A percentile compares a stretch with the other conserved stretches of the same genome.
phyloP scores from a whole-genome alignment of 2,888 invertebrate species.

The Eremobia ochroleuca region DNA sequence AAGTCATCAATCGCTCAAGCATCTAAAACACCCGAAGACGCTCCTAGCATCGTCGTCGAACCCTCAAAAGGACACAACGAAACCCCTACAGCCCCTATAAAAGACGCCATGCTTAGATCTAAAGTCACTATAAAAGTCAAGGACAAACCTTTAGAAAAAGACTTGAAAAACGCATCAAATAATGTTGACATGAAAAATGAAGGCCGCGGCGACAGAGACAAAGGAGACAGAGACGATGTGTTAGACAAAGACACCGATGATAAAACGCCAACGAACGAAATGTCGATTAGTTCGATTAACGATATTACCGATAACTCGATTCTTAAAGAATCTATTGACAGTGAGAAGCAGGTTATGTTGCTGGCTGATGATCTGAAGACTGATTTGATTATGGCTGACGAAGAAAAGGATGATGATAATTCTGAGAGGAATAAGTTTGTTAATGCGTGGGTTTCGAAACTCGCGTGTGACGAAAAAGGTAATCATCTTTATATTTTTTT shows the following conservation, averaged over 20 bases:
- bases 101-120: slow-evolving; percentile 74
- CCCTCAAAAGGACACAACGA: slow-evolving; percentile 68
- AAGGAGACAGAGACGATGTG: slow-evolving; percentile 78
- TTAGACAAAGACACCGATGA: slow-evolving; percentile 83
- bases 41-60: slow-evolving; percentile 79
- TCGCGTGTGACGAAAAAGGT: slow-evolving; percentile 89
- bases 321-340: slow-evolving; percentile 88
- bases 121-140: slow-evolving; percentile 82
- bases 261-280: slow-evolving; percentile 89
- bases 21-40: slow-evolving; percentile 81
- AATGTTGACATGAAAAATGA: slow-evolving; percentile 81
- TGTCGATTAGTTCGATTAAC: slow-evolving; percentile 88
- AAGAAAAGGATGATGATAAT: slow-evolving; percentile 89
- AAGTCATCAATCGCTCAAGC: slow-evolving; percentile 84
- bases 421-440: slow-evolving; percentile 90
- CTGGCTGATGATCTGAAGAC: slow-evolving; percentile 88
- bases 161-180: slow-evolving; percentile 85
- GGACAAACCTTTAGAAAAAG: slow-evolving; percentile 83
- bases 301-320: slow-evolving; percentile 89
- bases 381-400: slow-evolving; percentile 89
- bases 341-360: slow-evolving; percentile 86
- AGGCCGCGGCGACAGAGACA: slow-evolving; percentile 78
- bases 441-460: slow-evolving; percentile 87
- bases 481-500: background rate
- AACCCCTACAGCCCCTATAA: slow-evolving; percentile 59